Conservation (phyloP, 2,113 vertebrate genomes). For the Scytalopus superciliaris region DNA sequence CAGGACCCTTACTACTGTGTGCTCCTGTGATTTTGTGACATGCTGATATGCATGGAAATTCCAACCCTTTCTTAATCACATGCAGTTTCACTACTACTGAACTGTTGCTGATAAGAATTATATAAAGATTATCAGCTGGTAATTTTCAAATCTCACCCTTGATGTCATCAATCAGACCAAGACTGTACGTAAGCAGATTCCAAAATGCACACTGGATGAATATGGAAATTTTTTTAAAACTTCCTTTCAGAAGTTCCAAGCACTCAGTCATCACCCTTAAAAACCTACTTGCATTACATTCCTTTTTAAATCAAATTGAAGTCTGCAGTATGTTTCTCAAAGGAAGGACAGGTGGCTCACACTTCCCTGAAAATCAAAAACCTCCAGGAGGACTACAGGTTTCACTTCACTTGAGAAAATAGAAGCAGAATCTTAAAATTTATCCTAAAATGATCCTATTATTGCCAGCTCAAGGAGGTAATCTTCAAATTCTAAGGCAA, state of each 20-base stretch:
- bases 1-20: not conserved
- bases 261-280: not conserved
- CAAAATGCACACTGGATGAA: not conserved
- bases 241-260: not conserved
- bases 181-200: not conserved
- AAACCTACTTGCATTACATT: not conserved
- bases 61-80: not conserved
- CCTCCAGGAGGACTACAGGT: not conserved
- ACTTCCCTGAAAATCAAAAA: not conserved
- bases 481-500: not conserved
- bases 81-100: not conserved
- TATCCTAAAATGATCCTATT: not conserved
- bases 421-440: not conserved
- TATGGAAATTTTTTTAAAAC: not conserved
- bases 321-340: not conserved
- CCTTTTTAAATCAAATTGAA: not conserved
- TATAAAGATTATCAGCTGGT: not conserved
- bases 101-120: not conserved
- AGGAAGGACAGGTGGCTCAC: not conserved
- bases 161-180: not conserved
- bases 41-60: not conserved
- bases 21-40: not conserved
- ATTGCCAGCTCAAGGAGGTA: not conserved
- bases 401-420: not conserved
- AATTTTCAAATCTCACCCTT: not conserved